phyloP scores from a whole-genome alignment of 1,140 invertebrate species.

The Drosophila kohkoa region DNA sequence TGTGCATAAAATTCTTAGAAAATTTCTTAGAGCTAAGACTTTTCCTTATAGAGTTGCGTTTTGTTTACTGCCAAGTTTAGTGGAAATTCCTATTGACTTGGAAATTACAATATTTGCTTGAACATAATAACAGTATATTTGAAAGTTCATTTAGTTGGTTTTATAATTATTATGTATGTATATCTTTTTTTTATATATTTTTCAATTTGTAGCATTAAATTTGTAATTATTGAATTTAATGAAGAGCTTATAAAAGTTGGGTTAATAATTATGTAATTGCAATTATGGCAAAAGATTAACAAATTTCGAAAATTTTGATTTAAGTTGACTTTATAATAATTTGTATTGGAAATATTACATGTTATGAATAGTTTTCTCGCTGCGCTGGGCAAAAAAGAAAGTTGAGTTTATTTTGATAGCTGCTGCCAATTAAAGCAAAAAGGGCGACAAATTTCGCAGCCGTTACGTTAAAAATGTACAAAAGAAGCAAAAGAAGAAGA shows the following conservation, averaged over 20 bases:
- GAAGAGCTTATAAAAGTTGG: too few species aligned
- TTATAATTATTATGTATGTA: neutral
- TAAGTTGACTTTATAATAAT: too few species aligned
- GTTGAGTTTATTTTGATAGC: slow-evolving; percentile 36
- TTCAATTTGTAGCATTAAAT: neutral
- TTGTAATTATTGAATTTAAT: too few species aligned
- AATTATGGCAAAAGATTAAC: too few species aligned
- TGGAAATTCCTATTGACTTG: neutral
- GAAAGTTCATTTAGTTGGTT: neutral
- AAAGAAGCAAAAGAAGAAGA: slow-evolving; percentile 15
- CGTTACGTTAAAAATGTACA: slow-evolving; percentile 34
- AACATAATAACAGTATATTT: too few species aligned
- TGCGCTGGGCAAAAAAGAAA: slow-evolving; percentile 29
- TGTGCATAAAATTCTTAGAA: neutral
- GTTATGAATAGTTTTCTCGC: slow-evolving; percentile 12
- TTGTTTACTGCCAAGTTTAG: neutral
- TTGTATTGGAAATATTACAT: too few species aligned
- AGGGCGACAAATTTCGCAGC: slow-evolving; percentile 47
- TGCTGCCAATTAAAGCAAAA: slow-evolving; percentile 47
- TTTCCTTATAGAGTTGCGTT: neutral
- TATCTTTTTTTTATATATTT: neutral
- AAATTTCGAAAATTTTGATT: too few species aligned
- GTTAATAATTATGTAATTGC: too few species aligned
- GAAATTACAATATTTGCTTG: too few species aligned
- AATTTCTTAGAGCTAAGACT: neutral